A percentile compares a stretch with the other conserved stretches of the same genome.
Conservation (phyloP, 1,140 invertebrate genomes). For the Uloborus diversus region DNA sequence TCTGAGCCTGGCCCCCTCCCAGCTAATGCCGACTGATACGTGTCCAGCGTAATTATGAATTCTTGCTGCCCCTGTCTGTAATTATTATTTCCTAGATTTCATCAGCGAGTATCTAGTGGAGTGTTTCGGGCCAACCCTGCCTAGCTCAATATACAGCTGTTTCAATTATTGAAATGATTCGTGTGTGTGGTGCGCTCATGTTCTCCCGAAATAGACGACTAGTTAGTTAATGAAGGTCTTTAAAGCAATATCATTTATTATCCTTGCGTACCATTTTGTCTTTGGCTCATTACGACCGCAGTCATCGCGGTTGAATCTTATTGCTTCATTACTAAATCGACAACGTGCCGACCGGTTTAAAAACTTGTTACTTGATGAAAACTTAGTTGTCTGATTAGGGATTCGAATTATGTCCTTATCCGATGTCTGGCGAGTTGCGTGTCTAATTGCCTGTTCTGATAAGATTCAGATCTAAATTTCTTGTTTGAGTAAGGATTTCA, state of each 20-base stretch:
- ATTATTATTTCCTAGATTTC: slow-evolving; percentile 34
- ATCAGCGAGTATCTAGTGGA: slow-evolving; percentile 24
- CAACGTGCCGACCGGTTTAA: too few relatives aligned
- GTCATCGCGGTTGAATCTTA: too few relatives aligned
- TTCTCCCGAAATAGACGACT: slow-evolving; percentile 34
- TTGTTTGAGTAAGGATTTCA: too few relatives aligned
- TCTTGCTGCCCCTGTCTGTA: slow-evolving; percentile 7
- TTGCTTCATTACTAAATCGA: too few relatives aligned
- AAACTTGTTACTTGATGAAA: too few relatives aligned
- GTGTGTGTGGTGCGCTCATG: too few relatives aligned
- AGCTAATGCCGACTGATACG: slow-evolving; percentile 42
- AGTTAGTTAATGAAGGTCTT: slow-evolving; percentile 52
- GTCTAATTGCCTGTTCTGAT: too few relatives aligned
- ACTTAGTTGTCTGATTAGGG: too few relatives aligned
- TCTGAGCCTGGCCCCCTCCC: neutral
- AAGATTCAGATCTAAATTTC: too few relatives aligned
- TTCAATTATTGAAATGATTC: slow-evolving; percentile 54
- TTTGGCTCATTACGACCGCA: slow-evolving; percentile 29
- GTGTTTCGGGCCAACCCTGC: neutral
- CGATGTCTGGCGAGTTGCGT: too few relatives aligned
- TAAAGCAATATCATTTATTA: slow-evolving; percentile 50
- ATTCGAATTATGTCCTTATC: too few relatives aligned
- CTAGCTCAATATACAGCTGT: slow-evolving; percentile 25
- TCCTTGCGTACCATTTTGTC: slow-evolving; percentile 36
- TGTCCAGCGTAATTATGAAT: slow-evolving; percentile 44